phyloP scores from a whole-genome alignment of 2,888 invertebrate species.

The Mylabris sibirica region DNA sequence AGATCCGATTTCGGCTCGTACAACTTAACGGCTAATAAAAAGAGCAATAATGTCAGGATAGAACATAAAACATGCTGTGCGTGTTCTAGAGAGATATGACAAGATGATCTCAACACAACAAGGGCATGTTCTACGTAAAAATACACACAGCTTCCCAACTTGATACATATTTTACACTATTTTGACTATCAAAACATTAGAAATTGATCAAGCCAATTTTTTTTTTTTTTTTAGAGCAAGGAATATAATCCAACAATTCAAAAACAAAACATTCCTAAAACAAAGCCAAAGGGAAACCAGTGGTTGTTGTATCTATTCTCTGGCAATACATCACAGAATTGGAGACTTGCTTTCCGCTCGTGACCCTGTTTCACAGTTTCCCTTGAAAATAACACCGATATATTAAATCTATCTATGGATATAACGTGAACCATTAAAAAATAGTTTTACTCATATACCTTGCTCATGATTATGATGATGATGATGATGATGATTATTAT shows the following conservation, averaged over 20 bases:
- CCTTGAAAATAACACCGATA: constrained; percentile 28
- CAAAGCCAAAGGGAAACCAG: constrained; percentile 27
- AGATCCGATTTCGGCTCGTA: constrained; percentile 50
- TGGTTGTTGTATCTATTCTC: constrained; percentile 18
- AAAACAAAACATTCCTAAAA: constrained; percentile 27
- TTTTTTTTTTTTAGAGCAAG: not conserved
- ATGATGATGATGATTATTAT: not conserved
- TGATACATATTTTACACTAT: not conserved
- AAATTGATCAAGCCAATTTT: constrained; percentile 8
- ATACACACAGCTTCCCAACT: not conserved
- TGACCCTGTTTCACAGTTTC: constrained; percentile 43
- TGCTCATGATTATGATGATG: too few relatives aligned
- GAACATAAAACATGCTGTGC: constrained; percentile 57
- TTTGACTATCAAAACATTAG: not conserved
- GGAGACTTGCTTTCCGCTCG: constrained; percentile 47
- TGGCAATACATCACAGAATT: constrained; percentile 47
- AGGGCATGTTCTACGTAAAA: constrained; percentile 13
- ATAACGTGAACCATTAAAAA: constrained; percentile 15
- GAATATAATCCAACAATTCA: constrained; percentile 15
- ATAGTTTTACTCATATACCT: constrained; percentile 13
- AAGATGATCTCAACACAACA: constrained; percentile 41
- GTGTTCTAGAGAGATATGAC: constrained; percentile 58
- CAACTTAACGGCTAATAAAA: constrained; percentile 59
- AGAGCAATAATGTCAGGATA: constrained; percentile 57
- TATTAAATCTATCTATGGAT: constrained; percentile 14